Evolutionary conservation across 1,140 invertebrate species (phyloP).

Genomic region (Neoseiulus cucumeris): DNA sequence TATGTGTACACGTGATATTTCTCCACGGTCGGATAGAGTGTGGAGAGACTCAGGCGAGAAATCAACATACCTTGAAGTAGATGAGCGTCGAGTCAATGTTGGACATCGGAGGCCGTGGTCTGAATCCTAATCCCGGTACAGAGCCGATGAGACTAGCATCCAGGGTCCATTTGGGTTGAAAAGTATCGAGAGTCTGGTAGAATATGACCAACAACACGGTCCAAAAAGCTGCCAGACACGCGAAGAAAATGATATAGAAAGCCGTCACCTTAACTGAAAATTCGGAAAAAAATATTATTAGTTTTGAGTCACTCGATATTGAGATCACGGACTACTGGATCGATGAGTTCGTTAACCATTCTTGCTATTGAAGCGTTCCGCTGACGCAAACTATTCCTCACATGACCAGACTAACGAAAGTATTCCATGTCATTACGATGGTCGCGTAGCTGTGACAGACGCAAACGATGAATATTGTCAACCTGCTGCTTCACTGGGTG

Average conservation of each 20-base stretch:
- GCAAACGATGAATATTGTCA: no score
- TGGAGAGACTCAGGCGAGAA: background rate
- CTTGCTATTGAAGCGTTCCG: no score
- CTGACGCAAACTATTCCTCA: no score
- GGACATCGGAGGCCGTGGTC: conserved; percentile 64
- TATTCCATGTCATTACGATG: no score
- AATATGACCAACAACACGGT: conserved; percentile 72
- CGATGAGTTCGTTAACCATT: no score
- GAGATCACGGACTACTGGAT: background rate
- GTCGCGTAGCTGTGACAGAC: no score
- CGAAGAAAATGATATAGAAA: conserved; percentile 85
- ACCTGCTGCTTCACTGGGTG: no score
- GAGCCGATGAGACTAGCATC: conserved; percentile 60
- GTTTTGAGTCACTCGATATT: background rate
- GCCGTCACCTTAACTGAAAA: conserved; percentile 69
- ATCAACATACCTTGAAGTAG: conserved; percentile 53
- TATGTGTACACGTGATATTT: no score
- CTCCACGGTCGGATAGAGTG: background rate
- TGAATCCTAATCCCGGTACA: conserved; percentile 81
- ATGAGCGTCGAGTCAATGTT: conserved; percentile 84
- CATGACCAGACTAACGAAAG: no score
- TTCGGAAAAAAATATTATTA: conserved; percentile 21
- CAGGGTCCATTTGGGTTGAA: conserved; percentile 64
- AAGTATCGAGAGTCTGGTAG: conserved; percentile 67
- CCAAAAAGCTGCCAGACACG: conserved; percentile 61